Conservation (phyloP, 2,113 vertebrate genomes). For the Anhinga anhinga region DNA sequence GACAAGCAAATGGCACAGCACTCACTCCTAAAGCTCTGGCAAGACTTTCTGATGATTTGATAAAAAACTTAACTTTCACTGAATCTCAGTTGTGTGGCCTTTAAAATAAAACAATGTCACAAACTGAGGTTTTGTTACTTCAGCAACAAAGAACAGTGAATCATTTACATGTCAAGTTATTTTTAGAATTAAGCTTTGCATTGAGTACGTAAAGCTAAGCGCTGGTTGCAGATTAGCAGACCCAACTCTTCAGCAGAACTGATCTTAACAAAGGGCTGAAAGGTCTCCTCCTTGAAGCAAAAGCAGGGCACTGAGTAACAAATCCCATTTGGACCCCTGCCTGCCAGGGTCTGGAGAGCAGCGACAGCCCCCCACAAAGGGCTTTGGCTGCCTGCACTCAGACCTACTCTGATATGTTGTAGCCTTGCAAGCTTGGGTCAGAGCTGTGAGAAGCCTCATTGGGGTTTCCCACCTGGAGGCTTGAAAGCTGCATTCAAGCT, state of each 20-base stretch:
- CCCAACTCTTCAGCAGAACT: background rate
- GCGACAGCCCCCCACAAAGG: accelerated
- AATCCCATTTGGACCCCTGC: background rate
- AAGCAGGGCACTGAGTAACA: background rate
- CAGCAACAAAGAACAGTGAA: background rate
- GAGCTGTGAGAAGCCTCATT: background rate
- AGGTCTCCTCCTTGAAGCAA: background rate
- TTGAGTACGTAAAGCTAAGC: background rate
- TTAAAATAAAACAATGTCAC: background rate
- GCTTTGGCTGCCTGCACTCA: background rate
- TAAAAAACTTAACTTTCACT: background rate
- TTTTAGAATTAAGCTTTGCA: background rate
- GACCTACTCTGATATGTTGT: background rate
- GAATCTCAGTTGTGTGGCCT: background rate
- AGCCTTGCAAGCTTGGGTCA: background rate
- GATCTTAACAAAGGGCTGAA: background rate
- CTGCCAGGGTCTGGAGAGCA: background rate
- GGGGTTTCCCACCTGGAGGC: background rate
- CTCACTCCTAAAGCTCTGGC: background rate
- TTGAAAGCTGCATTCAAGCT: background rate
- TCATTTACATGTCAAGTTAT: background rate
- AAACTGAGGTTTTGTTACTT: background rate
- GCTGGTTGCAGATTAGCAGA: background rate
- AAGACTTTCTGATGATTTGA: background rate
- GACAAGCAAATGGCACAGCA: conserved; percentile 10